These are phyloP conservation scores for Isichthys henryi DNA, from an alignment of 2,113 vertebrate species.

Conservation along the genomic window DNA sequence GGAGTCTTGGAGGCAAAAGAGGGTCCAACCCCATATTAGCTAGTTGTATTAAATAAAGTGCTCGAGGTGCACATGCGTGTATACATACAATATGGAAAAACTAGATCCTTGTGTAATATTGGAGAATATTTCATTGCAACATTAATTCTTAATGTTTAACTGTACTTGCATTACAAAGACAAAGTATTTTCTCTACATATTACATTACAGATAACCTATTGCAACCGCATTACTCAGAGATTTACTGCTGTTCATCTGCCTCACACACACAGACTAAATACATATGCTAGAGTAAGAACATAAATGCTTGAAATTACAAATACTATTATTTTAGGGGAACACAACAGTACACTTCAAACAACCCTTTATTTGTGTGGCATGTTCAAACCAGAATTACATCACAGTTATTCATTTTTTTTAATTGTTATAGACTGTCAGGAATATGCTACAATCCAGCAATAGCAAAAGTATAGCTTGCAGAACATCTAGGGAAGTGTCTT, in stretches of 20 bases:
- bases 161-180: neutral
- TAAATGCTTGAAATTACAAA: neutral
- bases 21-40: neutral
- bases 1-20: neutral
- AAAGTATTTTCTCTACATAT: neutral
- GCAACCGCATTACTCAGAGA: too few species aligned
- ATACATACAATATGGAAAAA: neutral
- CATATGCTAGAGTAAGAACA: neutral
- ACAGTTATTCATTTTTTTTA: neutral
- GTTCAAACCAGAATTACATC: conserved; percentile 22
- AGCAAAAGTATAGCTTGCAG: conserved; percentile 1
- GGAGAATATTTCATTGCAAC: neutral
- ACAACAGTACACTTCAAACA: conserved; percentile 9
- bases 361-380: conserved; percentile 27
- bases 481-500: neutral
- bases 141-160: neutral
- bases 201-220: too few species aligned
- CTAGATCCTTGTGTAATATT: neutral
- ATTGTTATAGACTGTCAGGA: neutral
- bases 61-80: neutral
- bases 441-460: conserved; percentile 9
- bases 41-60: neutral
- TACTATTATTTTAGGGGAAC: neutral
- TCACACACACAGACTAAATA: neutral
- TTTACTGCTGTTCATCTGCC: neutral